Base-by-base conservation (phyloP, 2,113 vertebrate genomes). In the Pluvialis apricaria region DNA sequence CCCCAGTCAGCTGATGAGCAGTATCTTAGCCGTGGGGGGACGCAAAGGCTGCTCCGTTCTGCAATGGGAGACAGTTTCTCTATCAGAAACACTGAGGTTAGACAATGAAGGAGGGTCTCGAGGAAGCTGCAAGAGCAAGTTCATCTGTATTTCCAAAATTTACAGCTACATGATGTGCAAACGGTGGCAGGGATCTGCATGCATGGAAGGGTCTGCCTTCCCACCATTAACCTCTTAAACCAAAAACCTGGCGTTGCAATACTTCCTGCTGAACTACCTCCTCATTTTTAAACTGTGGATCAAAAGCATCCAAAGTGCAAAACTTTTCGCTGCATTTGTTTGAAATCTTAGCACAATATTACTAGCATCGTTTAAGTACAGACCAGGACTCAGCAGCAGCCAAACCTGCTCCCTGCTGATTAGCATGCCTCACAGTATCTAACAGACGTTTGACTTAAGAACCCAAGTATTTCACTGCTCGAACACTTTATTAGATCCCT, bases 1-100 rank as follows among this genome's bases (percentile, higher is more conserved):
- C 90, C 68, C 87, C 92, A 88, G 66, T 69, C 93, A 95, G 92
- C 90, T 80, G 90, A 96, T 49, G 58, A 65, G 84, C 57, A 54
- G 32, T 9, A 5, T 36, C 81, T 64, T 25, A 44, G 69, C 81
- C 2, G 0, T 3, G 2, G 31, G n/a, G 42, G 38, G 28, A 69
- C 69, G 84, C 44, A 79, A 72, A 72, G 34, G 49, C 73, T 93
- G 42, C 47, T 86, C n/a, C 3, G 1, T 55, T 75, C 91, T 71
- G 32, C 3, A 2, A 58, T 6, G 10, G 36, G 9, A 65, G 47
- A 40, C 55, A 68, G 20, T 8, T 94, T 22, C 61, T 79, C 61
- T 54, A 3, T 8, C 80, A 81, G 54, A 58, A 47, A 26, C 55
- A 45, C 38, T 4, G 17, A 58, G 51, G 49, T 73, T 22, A 49